Conservation (phyloP, 2,797 vertebrate genomes). For the Monodelphis domestica region DNA sequence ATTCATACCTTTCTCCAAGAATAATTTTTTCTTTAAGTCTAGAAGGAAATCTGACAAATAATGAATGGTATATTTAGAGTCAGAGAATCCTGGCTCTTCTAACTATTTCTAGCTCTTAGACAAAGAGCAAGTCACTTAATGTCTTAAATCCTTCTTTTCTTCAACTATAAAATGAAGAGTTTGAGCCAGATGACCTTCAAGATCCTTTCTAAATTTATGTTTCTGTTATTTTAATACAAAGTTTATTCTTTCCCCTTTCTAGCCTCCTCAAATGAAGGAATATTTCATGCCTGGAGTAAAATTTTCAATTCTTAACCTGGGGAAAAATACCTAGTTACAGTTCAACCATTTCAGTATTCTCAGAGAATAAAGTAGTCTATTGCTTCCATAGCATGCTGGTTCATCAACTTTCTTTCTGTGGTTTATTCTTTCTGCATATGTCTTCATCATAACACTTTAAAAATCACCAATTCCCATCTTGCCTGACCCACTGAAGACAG, state of each 20-base stretch:
- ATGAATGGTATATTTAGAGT: not conserved
- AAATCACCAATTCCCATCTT: conserved; percentile 49
- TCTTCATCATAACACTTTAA: conserved; percentile 39
- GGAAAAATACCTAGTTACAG: not conserved
- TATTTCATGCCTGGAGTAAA: not conserved
- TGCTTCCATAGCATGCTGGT: not conserved
- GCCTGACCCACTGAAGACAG: conserved; percentile 37
- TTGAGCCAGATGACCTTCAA: not conserved
- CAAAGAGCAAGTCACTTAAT: not conserved
- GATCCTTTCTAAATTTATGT: not conserved
- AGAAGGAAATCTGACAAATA: not conserved
- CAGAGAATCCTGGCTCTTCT: not conserved
- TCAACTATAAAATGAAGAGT: not conserved
- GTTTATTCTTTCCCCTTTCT: not conserved
- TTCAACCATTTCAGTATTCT: not conserved
- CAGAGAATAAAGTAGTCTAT: not conserved
- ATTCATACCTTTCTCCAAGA: not conserved
- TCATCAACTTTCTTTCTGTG: conserved; percentile 25
- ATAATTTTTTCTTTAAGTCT: not conserved
- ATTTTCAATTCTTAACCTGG: not conserved
- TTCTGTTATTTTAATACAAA: not conserved
- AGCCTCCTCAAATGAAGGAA: not conserved
- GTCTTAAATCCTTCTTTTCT: not conserved
- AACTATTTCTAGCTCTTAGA: not conserved
- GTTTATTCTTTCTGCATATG: conserved; percentile 8